phyloP scores from a whole-genome alignment of 2,888 invertebrate species.

The Coelopa pilipes region DNA sequence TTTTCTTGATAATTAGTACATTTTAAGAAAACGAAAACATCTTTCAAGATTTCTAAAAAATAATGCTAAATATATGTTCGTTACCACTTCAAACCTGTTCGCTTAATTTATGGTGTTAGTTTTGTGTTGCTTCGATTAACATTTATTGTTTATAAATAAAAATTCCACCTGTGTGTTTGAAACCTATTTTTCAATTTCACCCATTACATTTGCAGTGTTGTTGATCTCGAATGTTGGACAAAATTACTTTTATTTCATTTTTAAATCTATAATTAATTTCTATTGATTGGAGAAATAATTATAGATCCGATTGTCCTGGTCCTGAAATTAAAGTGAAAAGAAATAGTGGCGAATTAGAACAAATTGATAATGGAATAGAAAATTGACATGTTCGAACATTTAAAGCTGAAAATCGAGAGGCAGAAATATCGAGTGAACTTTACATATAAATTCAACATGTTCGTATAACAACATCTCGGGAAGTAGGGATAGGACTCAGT shows the following conservation, averaged over 20 bases:
- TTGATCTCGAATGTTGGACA: slow-evolving; percentile 46
- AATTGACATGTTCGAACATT: slow-evolving; percentile 34
- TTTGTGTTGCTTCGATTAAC: background rate
- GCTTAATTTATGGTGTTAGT: slow-evolving; percentile 21
- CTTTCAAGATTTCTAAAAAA: slow-evolving; percentile 10
- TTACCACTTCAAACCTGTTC: slow-evolving; percentile 27
- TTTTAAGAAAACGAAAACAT: background rate
- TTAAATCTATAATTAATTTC: slow-evolving; percentile 65
- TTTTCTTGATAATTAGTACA: background rate
- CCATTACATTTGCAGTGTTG: background rate
- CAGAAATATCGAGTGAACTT: too few relatives aligned
- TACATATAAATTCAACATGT: too few relatives aligned
- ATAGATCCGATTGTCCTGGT: slow-evolving; percentile 74
- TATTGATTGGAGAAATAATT: slow-evolving; percentile 68
- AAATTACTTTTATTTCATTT: slow-evolving; percentile 17
- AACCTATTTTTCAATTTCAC: background rate
- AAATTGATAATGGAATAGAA: slow-evolving; percentile 33
- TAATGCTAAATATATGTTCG: slow-evolving; percentile 13
- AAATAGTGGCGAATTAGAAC: slow-evolving; percentile 17
- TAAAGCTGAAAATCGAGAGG: slow-evolving; percentile 38
- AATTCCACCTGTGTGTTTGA: background rate
- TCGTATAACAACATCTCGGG: too few relatives aligned
- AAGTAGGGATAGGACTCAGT: too few relatives aligned
- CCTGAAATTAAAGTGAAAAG: slow-evolving; percentile 67
- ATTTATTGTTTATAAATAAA: background rate